Base-by-base conservation (phyloP, 2,113 vertebrate genomes). In the Petroica traversi region DNA sequence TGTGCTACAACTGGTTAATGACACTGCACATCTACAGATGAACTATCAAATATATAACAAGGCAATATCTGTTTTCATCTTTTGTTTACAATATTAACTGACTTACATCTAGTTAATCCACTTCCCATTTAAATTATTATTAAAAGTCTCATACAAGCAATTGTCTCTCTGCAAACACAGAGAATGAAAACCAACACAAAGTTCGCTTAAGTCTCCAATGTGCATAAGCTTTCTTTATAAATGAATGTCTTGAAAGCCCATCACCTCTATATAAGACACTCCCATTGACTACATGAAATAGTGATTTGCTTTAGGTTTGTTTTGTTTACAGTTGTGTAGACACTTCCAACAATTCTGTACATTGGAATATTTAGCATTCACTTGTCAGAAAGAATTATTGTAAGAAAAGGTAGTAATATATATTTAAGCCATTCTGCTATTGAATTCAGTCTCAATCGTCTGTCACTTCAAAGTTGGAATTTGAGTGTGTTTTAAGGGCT, bases 41-140 rank as follows among this genome's bases (percentile, higher is more conserved):
- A 89, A 58, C 82, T 75, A 52, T 71, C 48, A 5, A 49, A 89
- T 81, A 75, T 33, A 57, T 79, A 76, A 91, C 18, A 61, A 66
- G 68, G 76, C 46, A 49, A 15, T 68, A 62, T 79, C n/a, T 88
- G n/a, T 73, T 94, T 95, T 78, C 14, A 25, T 81, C 72, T 69
- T 79, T 95, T 94, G 74, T 97, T 96, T 92, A 62, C 64, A 61
- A 8, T 84, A 82, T 85, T 97, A 93, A 97, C 94, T 71, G 49
- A 67, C 83, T 96, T 93, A 14, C 7, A 15, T 85, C 43, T 84
- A 62, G 49, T 87, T 82, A 91, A 84, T 83, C 64, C 80, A 86
- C 34, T 71, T 93, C 38, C 45, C 11, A 34, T 74, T 48, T 45
- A 95, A 92, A 59, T 85, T 72, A 72, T 83, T 82, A 72, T n/a